These are phyloP conservation scores for Tenthredo distinguenda DNA, from an alignment of 2,888 invertebrate genomes.

Conservation along the genomic window DNA sequence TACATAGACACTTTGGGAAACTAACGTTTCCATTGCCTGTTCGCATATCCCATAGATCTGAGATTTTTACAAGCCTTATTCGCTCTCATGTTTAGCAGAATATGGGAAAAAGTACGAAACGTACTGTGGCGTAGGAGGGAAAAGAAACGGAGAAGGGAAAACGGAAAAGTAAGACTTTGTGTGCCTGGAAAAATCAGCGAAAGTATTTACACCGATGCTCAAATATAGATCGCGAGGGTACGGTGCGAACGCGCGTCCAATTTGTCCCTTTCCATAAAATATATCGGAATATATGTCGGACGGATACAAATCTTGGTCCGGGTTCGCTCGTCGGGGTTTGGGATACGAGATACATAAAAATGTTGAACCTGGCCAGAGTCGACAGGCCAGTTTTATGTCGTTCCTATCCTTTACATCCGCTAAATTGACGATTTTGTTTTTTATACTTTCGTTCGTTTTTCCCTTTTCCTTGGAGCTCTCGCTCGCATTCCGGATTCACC, in stretches of 20 bases:
- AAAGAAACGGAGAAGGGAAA: background rate
- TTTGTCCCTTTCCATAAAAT: conserved; percentile 40
- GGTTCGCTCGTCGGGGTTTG: background rate
- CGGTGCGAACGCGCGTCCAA: conserved; percentile 26
- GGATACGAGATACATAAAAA: conserved; percentile 41
- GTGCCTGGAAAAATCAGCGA: background rate
- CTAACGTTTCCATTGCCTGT: background rate
- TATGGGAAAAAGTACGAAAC: background rate
- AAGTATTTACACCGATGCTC: conserved; percentile 26
- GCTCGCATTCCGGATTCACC: background rate
- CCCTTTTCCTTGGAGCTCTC: background rate
- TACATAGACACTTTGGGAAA: background rate
- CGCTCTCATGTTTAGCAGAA: background rate
- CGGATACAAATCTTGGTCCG: conserved; percentile 35
- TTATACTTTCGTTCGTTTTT: conserved; percentile 22
- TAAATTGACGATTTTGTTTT: conserved; percentile 40
- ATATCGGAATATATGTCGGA: conserved; percentile 2
- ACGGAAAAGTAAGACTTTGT: background rate
- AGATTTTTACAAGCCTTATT: background rate
- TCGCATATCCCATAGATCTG: background rate
- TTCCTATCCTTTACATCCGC: conserved; percentile 33
- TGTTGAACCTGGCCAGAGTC: conserved; percentile 32
- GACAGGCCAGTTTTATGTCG: conserved; percentile 40
- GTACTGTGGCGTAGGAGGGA: background rate
- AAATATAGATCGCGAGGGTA: background rate